Evolutionary conservation across 2,797 vertebrate species (phyloP), one percentile per base, ranked within the genome.

Genomic region (Manis crassicaudata): DNA sequence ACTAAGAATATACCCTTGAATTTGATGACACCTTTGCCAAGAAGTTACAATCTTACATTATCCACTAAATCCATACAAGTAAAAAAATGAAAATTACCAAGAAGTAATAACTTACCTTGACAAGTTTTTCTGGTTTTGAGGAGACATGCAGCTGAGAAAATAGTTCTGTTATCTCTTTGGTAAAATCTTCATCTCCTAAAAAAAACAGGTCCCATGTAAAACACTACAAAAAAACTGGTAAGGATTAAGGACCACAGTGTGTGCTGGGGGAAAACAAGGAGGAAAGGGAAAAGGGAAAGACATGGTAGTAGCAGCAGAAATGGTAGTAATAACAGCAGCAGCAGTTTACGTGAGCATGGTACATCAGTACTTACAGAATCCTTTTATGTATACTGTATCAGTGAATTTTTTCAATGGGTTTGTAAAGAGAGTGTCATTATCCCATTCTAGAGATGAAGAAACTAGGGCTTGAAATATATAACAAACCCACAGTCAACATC

Each of bases 171-270:
- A 99, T 90, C 97, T 99, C 99, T 95, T 96, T 98, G 93, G 99
- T 98, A 98, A 99, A 99, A 92, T 99, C 99, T 16, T 99, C 98
- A 0, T 99, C 99, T n/a, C 97, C 99, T 99, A 37, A 96, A 97
- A 97, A 40, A 96, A 96, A 35, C 68, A 93, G 97, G 84, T 88
- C 35, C 27, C 96, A 97, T 46, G 96, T 93, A 95, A 97, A 93
- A 95, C 95, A 92, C 56, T 79, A n/a, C 50, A 89, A 46, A 89
- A 72, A 96, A 75, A 87, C 70, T 29, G 20, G 16, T 17, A 29
- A 85, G 35, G 68, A 73, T 54, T 29, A 79, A 0, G 4, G 62
- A 50, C 10, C 43, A 46, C 8, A 46, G 43, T 46, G 43, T 46
- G 43, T 46, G 43, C 43, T 46, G 2, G 14, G 5, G 62, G n/a